phyloP scores from a whole-genome alignment of 2,797 vertebrate genomes.

The Peromyscus attwateri region DNA sequence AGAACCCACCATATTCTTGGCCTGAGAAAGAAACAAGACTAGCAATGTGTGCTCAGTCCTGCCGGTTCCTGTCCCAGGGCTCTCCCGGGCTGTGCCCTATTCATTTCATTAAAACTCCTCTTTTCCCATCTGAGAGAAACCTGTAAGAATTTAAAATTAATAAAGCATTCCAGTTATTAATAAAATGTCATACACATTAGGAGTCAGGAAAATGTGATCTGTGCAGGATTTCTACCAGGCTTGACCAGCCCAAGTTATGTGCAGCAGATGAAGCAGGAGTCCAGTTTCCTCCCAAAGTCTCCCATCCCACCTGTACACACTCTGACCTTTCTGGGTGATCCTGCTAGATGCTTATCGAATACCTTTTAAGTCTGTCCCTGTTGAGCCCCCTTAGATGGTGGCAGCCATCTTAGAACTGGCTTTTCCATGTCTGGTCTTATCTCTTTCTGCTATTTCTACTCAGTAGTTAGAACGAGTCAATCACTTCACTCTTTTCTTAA shows the following conservation, averaged over 20 bases:
- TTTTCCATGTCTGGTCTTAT: neutral
- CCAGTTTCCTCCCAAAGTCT: neutral
- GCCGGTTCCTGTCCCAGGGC: neutral
- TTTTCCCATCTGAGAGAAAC: neutral
- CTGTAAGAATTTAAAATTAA: neutral
- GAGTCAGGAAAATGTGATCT: neutral
- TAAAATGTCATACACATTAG: neutral
- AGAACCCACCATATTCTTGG: neutral
- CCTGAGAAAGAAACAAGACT: neutral
- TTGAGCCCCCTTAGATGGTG: neutral
- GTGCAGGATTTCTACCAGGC: neutral
- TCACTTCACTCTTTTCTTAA: neutral
- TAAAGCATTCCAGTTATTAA: neutral
- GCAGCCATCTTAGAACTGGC: neutral
- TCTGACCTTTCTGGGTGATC: neutral
- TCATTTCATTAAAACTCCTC: neutral
- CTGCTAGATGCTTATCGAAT: neutral
- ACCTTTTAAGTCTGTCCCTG: neutral
- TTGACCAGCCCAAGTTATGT: neutral
- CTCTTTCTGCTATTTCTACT: neutral
- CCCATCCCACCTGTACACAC: fast-evolving
- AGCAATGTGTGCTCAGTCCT: neutral
- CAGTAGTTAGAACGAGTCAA: neutral
- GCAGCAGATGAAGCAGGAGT: neutral
- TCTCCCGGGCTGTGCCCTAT: neutral